phyloP scores from a whole-genome alignment of 2,797 vertebrate genomes.

The Melanotaenia nigrans region DNA sequence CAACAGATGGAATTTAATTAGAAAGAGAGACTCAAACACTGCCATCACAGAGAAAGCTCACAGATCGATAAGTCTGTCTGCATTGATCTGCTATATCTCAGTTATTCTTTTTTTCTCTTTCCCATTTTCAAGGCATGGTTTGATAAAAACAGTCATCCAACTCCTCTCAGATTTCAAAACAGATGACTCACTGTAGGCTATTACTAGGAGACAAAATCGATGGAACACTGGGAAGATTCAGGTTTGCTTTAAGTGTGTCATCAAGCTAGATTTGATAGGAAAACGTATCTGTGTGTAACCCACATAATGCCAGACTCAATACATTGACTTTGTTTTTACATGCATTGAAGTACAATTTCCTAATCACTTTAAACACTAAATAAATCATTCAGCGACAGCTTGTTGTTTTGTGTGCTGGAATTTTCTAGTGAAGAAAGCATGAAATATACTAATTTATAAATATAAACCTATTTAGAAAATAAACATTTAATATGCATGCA shows the following conservation, averaged over 20 bases:
- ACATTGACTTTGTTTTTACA: slow-evolving; percentile 3
- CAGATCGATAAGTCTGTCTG: slow-evolving; percentile 42
- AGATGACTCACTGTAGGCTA: slow-evolving; percentile 56
- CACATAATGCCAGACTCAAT: background rate
- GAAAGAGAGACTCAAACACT: slow-evolving; percentile 33
- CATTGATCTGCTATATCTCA: slow-evolving; percentile 35
- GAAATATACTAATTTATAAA: too few species aligned
- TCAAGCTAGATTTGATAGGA: slow-evolving; percentile 27
- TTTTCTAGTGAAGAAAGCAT: background rate
- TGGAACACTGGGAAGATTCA: slow-evolving; percentile 48
- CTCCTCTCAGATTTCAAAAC: slow-evolving; percentile 59
- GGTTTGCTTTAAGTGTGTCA: slow-evolving; percentile 41
- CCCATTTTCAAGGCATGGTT: slow-evolving; percentile 30
- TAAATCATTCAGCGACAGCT: background rate
- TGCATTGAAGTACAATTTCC: slow-evolving; percentile 1
- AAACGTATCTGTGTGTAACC: background rate
- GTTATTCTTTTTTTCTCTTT: slow-evolving; percentile 7
- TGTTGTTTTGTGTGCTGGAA: background rate
- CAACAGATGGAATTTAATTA: slow-evolving; percentile 37
- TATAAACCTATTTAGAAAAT: too few species aligned
- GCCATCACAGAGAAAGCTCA: slow-evolving; percentile 32
- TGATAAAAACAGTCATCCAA: slow-evolving; percentile 48
- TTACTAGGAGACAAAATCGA: slow-evolving; percentile 67
- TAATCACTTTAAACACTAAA: slow-evolving; percentile 4
- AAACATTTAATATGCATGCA: too few species aligned